Base-by-base conservation (phyloP, 2,888 invertebrate genomes). In the Agrochola litura region DNA sequence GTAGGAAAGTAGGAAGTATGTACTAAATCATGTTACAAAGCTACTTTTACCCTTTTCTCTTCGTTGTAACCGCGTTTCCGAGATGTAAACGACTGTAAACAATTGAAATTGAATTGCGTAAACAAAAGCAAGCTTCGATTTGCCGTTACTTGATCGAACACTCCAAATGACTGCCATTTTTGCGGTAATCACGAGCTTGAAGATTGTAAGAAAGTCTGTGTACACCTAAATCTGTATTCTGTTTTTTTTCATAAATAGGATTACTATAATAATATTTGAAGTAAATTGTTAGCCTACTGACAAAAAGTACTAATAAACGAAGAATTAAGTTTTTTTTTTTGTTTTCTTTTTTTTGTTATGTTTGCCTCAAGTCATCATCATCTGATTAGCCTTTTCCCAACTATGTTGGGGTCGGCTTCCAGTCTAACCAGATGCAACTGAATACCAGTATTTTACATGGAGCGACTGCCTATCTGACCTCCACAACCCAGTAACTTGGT, bases 61-160 rank as follows among this genome's bases (percentile, higher is more conserved):
- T n/a, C 6, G 14, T n/a, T n/a, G 56, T 12, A 14, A 14, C 25
- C 14, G 14, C 8, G 6, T 58, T 58, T 25, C 10, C 22, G 3
- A n/a, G 10, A 54, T 22, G n/a, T 25, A 25, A 56, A 5, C 0
- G 12, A 56, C 56, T n/a, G n/a, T 56, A 56, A 12, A 56, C 1
- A 12, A n/a, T n/a, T 12, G 12, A 56, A 56, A 25, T n/a, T 56
- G 12, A 12, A 12, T 56, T 56, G n/a, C 56, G 56, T n/a, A n/a
- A 56, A 56, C n/a, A 56, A 56, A 56, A 56, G 12, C n/a, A 56
- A n/a, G 56, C 56, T n/a, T n/a, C n/a, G 56, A 56, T n/a, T n/a
- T 12, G n/a, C n/a, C 5, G 12, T 12, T 12, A 56, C n/a, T n/a
- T 5, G 5, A 12, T 12, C 6, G 5, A 5, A 56, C 12, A 64